These are phyloP conservation scores for Capromys pilorides DNA, from an alignment of 2,797 vertebrate genomes.

Conservation along the genomic window DNA sequence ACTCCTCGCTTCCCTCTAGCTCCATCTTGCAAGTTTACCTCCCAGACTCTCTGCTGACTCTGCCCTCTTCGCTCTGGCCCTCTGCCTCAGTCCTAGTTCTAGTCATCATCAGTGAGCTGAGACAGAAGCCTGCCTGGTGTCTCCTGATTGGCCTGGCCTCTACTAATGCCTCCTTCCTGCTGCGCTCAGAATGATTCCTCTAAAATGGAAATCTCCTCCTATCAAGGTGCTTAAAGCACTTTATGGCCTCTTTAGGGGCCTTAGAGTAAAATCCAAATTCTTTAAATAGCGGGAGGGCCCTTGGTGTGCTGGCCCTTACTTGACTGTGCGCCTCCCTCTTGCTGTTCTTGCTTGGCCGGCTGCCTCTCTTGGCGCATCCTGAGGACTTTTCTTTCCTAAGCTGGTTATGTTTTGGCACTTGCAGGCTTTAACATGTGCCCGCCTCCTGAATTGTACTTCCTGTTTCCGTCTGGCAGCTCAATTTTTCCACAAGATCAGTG, in stretches of 20 bases:
- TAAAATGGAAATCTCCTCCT: not conserved
- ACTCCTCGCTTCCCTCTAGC: not conserved
- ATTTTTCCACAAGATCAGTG: not conserved
- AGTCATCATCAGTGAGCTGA: not conserved
- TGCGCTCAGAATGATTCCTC: not conserved
- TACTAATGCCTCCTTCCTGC: not conserved
- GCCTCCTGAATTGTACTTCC: not conserved
- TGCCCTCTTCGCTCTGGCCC: not conserved
- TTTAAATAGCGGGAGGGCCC: not conserved
- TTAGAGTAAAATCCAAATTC: not conserved
- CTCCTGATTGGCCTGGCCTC: not conserved
- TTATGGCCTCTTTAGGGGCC: not conserved
- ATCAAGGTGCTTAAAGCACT: not conserved
- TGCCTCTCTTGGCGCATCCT: no score
- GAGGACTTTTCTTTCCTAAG: not conserved
- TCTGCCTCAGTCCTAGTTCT: not conserved
- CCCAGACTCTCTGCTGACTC: not conserved
- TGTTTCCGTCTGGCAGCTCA: not conserved
- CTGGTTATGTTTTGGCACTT: not conserved
- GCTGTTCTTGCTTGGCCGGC: not conserved
- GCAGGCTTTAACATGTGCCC: not conserved
- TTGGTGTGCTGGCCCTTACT: not conserved
- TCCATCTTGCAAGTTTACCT: not conserved
- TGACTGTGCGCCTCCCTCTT: not conserved
- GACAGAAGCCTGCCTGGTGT: not conserved